phyloP scores from a whole-genome alignment of 1,140 invertebrate species.

The Himalopsyche phryganea region DNA sequence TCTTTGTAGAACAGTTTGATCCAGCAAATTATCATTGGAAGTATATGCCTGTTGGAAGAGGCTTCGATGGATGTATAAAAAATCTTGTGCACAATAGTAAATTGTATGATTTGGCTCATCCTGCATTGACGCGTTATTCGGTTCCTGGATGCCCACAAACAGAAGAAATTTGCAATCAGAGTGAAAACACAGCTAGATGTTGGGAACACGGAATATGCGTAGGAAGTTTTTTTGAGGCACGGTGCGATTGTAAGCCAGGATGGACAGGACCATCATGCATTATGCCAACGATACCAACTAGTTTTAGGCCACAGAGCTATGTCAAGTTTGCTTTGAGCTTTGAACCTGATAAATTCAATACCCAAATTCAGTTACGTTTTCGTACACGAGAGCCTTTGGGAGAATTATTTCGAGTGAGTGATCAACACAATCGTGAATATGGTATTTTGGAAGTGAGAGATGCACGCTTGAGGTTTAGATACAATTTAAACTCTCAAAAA shows the following conservation, averaged over 20 bases:
- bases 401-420: constrained; percentile 60
- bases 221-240: constrained; percentile 55
- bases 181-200: constrained; percentile 49
- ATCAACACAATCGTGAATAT: constrained; percentile 65
- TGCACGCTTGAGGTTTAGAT: constrained; percentile 58
- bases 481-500: constrained; percentile 61
- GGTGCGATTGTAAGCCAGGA: constrained; percentile 64
- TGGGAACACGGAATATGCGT: constrained; percentile 64
- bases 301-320: constrained; percentile 63
- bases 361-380: constrained; percentile 63
- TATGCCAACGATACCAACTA: constrained; percentile 55
- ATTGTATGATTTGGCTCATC: constrained; percentile 61
- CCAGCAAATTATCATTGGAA: constrained; percentile 52
- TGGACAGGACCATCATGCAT: constrained; percentile 60
- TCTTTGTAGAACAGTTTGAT: constrained; percentile 53
- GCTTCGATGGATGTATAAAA: constrained; percentile 66
- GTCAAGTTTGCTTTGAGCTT: constrained; percentile 67
- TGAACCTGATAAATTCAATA: constrained; percentile 60
- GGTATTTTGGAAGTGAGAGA: constrained; percentile 63
- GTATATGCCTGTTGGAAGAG: constrained; percentile 52
- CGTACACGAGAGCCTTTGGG: constrained; percentile 63
- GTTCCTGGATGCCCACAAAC: constrained; percentile 58
- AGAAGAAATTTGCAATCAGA: constrained; percentile 54
- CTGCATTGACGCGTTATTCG: constrained; percentile 53
- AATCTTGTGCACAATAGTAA: constrained; percentile 68